A percentile compares a stretch with the other conserved stretches of the same genome.
Conservation (phyloP, 2,113 vertebrate genomes). For the Diphyllodes magnificus region DNA sequence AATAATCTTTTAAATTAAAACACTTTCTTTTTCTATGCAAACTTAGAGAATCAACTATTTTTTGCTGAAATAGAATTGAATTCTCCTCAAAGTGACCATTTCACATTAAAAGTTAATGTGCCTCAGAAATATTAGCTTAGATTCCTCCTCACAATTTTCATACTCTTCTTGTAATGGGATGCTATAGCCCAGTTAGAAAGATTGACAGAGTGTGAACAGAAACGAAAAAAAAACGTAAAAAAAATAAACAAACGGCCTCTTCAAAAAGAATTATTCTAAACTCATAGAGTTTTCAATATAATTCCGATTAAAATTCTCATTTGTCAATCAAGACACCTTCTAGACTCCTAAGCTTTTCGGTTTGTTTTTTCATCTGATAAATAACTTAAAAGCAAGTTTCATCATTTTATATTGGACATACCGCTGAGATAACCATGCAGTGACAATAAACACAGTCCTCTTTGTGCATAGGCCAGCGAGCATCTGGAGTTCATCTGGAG, state of each 20-base stretch:
- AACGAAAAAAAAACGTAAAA: neutral
- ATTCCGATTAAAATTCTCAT: constrained; percentile 22
- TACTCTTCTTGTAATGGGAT: neutral
- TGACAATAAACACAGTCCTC: constrained; percentile 49
- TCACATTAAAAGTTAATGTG: neutral
- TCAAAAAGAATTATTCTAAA: neutral
- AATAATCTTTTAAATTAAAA: neutral
- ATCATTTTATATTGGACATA: constrained; percentile 35
- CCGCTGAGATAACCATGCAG: constrained; percentile 25
- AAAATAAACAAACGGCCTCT: neutral
- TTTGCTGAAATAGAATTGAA: neutral
- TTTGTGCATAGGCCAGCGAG: constrained; percentile 8
- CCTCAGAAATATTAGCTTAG: neutral
- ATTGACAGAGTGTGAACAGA: neutral
- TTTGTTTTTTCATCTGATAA: constrained; percentile 13
- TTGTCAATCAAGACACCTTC: constrained; percentile 32
- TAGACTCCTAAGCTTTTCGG: neutral
- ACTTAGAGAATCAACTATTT: neutral
- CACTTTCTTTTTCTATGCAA: neutral
- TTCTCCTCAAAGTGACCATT: neutral
- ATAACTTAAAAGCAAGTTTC: constrained; percentile 38
- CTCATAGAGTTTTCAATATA: constrained; percentile 13
- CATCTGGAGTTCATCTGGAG: constrained; percentile 67
- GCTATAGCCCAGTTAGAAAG: neutral
- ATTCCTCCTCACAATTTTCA: neutral